Percentiles rank a stretch among this genome's conserved stretches.
These are phyloP conservation scores for Drosophila lacicola DNA, from an alignment of 2,888 invertebrate genomes.

Conservation along the genomic window DNA sequence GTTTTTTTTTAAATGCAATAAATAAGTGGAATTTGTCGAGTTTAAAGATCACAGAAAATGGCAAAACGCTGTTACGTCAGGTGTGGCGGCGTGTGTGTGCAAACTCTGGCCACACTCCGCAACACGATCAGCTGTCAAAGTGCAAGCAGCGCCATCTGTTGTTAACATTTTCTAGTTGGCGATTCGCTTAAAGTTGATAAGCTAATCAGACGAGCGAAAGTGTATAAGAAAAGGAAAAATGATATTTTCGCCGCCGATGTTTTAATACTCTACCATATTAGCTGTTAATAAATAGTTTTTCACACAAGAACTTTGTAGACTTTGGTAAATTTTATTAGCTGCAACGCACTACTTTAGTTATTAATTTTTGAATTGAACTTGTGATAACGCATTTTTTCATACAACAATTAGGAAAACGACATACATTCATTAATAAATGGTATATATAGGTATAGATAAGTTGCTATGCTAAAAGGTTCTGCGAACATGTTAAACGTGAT, in stretches of 20 bases:
- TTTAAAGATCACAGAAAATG: constrained; percentile 32
- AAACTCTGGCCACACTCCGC: constrained; percentile 35
- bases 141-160: constrained; percentile 23
- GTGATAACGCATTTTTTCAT: constrained; percentile 33
- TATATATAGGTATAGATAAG: constrained; percentile 6
- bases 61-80: constrained; percentile 54
- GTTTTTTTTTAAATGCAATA: background rate
- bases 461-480: constrained; percentile 39
- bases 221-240: background rate
- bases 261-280: background rate
- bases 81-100: constrained; percentile 24
- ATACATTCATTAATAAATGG: constrained; percentile 5
- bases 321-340: constrained; percentile 44
- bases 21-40: constrained; percentile 17
- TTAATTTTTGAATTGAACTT: constrained; percentile 27
- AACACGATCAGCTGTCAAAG: constrained; percentile 45
- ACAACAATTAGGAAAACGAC: constrained; percentile 40
- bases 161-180: background rate
- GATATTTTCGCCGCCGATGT: background rate
- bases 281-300: background rate
- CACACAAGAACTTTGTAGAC: background rate
- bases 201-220: background rate
- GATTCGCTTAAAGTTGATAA: too few relatives aligned
- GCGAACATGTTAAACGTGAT: constrained; percentile 58
- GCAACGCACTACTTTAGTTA: constrained; percentile 18